Conservation (phyloP, 2,888 invertebrate species). For the Dasypogon diadema region DNA sequence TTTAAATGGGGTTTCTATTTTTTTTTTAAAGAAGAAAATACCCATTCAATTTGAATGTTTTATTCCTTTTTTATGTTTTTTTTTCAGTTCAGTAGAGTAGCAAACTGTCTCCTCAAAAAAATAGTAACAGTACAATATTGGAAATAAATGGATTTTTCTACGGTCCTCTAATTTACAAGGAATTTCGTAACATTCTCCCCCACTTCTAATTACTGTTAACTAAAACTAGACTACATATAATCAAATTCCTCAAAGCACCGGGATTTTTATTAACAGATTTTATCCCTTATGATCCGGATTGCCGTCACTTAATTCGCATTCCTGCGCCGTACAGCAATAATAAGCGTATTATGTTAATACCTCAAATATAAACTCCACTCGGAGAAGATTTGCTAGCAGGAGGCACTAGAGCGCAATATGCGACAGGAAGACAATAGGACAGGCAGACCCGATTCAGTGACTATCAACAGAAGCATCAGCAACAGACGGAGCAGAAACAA, state of each 20-base stretch:
- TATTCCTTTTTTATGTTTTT: too few species aligned
- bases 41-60: too few species aligned
- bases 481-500: slow-evolving; percentile 48
- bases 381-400: slow-evolving; percentile 19
- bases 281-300: slow-evolving; percentile 23
- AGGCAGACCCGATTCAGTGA: slow-evolving; percentile 30
- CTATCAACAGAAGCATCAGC: slow-evolving; percentile 43
- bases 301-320: slow-evolving; percentile 35
- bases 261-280: slow-evolving; percentile 13
- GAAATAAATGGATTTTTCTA: too few species aligned
- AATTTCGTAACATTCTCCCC: too few species aligned
- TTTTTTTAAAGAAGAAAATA: too few species aligned
- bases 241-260: neutral
- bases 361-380: slow-evolving; percentile 9
- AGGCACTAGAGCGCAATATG: slow-evolving; percentile 9
- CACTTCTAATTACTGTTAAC: too few species aligned
- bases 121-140: too few species aligned
- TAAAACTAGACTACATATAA: too few species aligned
- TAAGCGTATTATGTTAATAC: slow-evolving; percentile 52
- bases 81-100: too few species aligned
- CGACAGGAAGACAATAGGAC: slow-evolving; percentile 38
- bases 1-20: too few species aligned
- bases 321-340: slow-evolving; percentile 31
- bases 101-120: too few species aligned
- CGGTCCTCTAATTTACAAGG: too few species aligned